Conservation (phyloP, 2,888 invertebrate species). For the Coelinius sp. region DNA sequence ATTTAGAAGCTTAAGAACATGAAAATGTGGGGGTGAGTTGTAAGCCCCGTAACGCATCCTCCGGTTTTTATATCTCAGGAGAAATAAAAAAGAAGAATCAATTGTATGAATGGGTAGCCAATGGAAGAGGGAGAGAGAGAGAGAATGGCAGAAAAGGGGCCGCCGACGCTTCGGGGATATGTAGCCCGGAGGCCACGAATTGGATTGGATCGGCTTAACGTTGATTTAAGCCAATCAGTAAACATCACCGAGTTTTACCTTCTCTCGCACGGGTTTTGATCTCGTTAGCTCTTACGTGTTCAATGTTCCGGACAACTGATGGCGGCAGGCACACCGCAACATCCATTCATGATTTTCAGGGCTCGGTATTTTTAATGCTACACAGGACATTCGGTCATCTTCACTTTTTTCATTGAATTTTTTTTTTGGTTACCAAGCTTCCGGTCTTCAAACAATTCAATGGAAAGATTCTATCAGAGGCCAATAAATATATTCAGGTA, state of each 20-base stretch:
- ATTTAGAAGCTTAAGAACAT: no score
- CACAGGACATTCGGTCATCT: constrained; percentile 29
- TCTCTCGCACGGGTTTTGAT: constrained; percentile 60
- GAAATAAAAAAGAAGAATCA: constrained; percentile 18
- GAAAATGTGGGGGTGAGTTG: constrained; percentile 36
- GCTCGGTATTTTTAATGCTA: background rate
- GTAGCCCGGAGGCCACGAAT: constrained; percentile 52
- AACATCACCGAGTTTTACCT: constrained; percentile 60
- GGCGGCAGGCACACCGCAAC: constrained; percentile 44
- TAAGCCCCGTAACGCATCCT: constrained; percentile 46
- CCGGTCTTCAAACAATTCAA: background rate
- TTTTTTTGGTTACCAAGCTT: constrained; percentile 21
- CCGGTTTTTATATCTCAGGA: constrained; percentile 12
- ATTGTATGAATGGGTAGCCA: constrained; percentile 38
- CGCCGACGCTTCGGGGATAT: constrained; percentile 40
- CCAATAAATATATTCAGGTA: no score
- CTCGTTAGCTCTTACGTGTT: constrained; percentile 68
- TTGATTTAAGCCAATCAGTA: constrained; percentile 71
- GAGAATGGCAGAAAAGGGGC: constrained; percentile 57
- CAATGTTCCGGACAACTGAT: constrained; percentile 62
- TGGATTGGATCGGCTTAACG: constrained; percentile 70
- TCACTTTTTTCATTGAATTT: constrained; percentile 32
- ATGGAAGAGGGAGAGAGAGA: constrained; percentile 18
- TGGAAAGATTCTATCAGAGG: no score
- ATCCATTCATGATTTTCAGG: constrained; percentile 38